Evolutionary conservation across 2,888 invertebrate species (phyloP), one percentile per base, ranked within the genome.

Genomic region (Eupsilia transversa): DNA sequence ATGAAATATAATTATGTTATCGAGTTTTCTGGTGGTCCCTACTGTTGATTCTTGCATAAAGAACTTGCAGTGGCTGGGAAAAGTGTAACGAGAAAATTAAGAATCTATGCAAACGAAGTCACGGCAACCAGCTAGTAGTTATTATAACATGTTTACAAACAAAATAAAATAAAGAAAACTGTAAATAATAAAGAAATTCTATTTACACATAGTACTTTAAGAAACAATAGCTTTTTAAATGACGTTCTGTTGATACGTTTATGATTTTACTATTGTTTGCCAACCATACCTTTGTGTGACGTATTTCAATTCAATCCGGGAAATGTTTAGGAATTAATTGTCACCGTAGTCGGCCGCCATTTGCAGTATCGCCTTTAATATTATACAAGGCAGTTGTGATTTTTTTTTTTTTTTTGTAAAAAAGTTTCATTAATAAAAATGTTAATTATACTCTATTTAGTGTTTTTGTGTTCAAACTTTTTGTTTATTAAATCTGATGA

Each of bases 391-490:
- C 64, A 68, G 77, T 54, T 59, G 82, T 73, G 41, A 43, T 46
- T 14, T 65, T 9, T 23, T 27, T 54, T 27, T 33, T 27, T 27
- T 46, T 43, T 27, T 46, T 43, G 3, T 41, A 1, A 12, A 30
- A 9, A 67, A 27, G 3, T 54, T 66, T 27, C 2, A 0, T 3
- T 23, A 5, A 2, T 65, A 59, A 79, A 69, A 69, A 83, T 83
- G 75, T 38, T 61, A 3, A 4, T 46, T 20, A 1, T 59, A 4
- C 14, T 69, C 61, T 61, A 49, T 61, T 54, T 75, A 3, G 5
- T 78, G 78, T 9, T 59, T 23, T 17, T 80, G 43, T 59, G 66
- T 54, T 69, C 69, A 4, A 75, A 61, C n/a, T 74, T 79, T 61
- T 66, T 79, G 12, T 66, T 69, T 0, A 57, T 83, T 38, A 75